A percentile compares a stretch with the other conserved stretches of the same genome.
Evolutionary conservation across 2,888 invertebrate species (phyloP).

Genomic region (Theretra japonica): DNA sequence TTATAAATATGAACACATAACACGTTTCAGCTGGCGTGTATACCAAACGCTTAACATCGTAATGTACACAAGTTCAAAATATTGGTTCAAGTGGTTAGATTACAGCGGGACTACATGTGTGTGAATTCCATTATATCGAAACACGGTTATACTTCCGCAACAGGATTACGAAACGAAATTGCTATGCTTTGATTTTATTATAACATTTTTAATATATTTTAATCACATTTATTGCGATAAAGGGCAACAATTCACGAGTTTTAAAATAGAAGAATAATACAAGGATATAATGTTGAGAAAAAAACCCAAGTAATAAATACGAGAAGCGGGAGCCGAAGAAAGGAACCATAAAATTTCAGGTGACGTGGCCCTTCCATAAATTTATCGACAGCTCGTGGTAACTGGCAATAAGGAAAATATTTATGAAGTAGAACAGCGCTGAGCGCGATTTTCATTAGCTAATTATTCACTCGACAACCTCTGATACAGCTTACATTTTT

Average conservation of each 20-base stretch:
- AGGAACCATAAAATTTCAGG: conserved; percentile 81
- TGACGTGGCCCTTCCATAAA: conserved; percentile 81
- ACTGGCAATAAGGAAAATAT: conserved; percentile 82
- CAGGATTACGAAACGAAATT: not conserved
- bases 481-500: conserved; percentile 15
- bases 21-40: not conserved
- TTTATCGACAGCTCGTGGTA: conserved; percentile 83
- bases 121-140: not conserved
- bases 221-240: not conserved
- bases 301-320: conserved; percentile 64
- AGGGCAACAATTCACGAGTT: not conserved
- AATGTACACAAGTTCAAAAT: conserved; percentile 1
- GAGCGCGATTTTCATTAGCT: conserved; percentile 78
- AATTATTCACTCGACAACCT: conserved; percentile 62
- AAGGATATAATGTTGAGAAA: conserved; percentile 4
- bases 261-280: conserved; percentile 20
- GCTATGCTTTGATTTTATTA: not conserved
- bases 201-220: not conserved
- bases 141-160: not conserved
- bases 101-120: not conserved
- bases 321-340: conserved; percentile 67
- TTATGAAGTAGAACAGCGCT: conserved; percentile 75
- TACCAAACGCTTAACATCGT: not conserved
- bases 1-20: conserved; percentile 12
- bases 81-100: conserved; percentile 11